phyloP scores from a whole-genome alignment of 2,888 invertebrate species.

The Sussaba pulchella region DNA sequence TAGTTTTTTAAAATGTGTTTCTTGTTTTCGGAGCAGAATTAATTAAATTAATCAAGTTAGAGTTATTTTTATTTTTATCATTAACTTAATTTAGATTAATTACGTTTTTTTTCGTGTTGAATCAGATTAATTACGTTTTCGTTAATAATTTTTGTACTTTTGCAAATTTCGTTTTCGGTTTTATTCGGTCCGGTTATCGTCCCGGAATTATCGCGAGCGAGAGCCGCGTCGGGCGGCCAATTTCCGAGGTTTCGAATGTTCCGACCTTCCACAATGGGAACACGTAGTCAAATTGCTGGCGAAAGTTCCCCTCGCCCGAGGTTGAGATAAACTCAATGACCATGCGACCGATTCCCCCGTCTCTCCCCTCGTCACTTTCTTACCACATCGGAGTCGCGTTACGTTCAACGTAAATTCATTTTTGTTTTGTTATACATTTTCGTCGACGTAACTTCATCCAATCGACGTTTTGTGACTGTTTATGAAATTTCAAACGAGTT shows the following conservation, averaged over 20 bases:
- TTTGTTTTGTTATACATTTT: not conserved
- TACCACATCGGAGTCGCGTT: conserved; percentile 11
- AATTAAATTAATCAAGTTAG: no score
- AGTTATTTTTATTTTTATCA: no score
- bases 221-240: conserved; percentile 21
- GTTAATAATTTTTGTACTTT: not conserved
- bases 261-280: conserved; percentile 60
- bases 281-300: conserved; percentile 29
- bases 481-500: no score
- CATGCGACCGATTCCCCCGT: not conserved
- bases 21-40: no score
- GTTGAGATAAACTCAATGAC: not conserved
- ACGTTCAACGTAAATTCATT: conserved; percentile 2
- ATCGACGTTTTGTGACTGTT: no score
- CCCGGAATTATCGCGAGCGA: conserved; percentile 23
- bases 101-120: no score
- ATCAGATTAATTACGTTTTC: no score
- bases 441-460: no score
- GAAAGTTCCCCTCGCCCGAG: conserved; percentile 46
- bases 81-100: no score
- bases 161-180: conserved; percentile 45
- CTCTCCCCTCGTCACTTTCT: not conserved
- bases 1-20: no score
- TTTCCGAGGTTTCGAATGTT: conserved; percentile 9
- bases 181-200: conserved; percentile 32